Evolutionary conservation across 1,140 invertebrate genomes (phyloP), one percentile per base, ranked within the genome.

Genomic region (Aporrectodea caliginosa): DNA sequence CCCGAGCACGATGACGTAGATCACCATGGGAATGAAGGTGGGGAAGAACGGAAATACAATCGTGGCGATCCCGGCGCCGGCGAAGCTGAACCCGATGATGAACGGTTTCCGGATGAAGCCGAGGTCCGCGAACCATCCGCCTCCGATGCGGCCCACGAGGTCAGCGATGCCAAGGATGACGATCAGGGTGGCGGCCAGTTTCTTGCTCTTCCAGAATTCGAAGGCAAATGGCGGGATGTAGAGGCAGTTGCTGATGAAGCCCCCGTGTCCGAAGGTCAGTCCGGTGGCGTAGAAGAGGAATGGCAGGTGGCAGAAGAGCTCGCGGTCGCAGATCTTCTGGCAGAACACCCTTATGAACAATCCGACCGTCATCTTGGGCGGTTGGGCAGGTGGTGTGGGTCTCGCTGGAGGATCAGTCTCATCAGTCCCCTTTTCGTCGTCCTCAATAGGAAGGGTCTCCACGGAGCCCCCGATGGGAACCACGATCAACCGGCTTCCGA

Each of bases 151-250:
- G 33, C 78, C 73, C 22, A 73, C 31, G 32, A 79, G 73, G 35
- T 79, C 78, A 29, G 71, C 35, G 1, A 75, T 31, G 12, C 78
- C 78, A 14, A 75, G 29, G 14, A 58, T 31, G 22, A 29, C 34
- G 34, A 79, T 30, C 29, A 79, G 32, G 0, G 34, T 31, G n/a
- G 78, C n/a, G 1, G 35, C n/a, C 0, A 76, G 14, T 1, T 27
- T 16, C 35, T 74, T 73, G 70, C n/a, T 29, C 22, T 30, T 30
- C 27, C 71, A 31, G 31, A 35, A 30, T 29, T 79, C 78, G 14
- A 35, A 16, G 71, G 71, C 71, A 29, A 43, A 74, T n/a, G 78
- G 33, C 16, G 78, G 78, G 30, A 79, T 58, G 72, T 75, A 75
- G 31, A 79, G 16, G 16, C 35, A 75, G 1, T 30, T 27, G 78